A percentile compares a stretch with the other conserved stretches of the same genome.
phyloP scores from a whole-genome alignment of 1,140 invertebrate species.

The Ridgeia piscesae region DNA sequence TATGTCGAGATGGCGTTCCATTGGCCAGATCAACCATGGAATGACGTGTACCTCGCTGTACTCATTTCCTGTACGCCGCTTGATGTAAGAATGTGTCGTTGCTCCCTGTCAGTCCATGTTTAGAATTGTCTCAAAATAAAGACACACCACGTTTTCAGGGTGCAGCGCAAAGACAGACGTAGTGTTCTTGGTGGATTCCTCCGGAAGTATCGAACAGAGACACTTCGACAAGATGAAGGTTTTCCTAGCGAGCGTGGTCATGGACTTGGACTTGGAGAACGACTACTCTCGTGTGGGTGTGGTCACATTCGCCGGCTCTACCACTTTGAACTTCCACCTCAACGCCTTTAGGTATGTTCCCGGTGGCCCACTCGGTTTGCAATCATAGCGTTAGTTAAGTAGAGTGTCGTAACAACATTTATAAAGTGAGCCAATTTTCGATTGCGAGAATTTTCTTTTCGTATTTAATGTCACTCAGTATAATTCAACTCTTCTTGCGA shows the following conservation, averaged over 20 bases:
- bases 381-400: no score
- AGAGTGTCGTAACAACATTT: no score
- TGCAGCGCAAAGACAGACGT: conserved; percentile 12
- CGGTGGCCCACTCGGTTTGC: no score
- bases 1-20: no score
- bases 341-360: not conserved
- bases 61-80: no score
- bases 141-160: not conserved
- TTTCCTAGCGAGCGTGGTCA: not conserved
- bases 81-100: no score
- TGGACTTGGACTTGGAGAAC: not conserved
- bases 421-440: no score
- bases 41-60: no score
- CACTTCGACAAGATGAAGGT: conserved; percentile 19
- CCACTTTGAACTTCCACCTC: conserved; percentile 15
- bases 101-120: no score
- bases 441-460: not conserved
- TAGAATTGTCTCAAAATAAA: no score
- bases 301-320: conserved; percentile 9
- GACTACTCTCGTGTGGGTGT: conserved; percentile 1
- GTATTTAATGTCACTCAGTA: not conserved
- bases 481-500: not conserved
- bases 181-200: conserved; percentile 19
- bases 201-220: conserved; percentile 10
- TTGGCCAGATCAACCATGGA: no score